A percentile compares a stretch with the other conserved stretches of the same genome.
Conservation (phyloP, 2,113 vertebrate species). For the Gobiocypris rarus region DNA sequence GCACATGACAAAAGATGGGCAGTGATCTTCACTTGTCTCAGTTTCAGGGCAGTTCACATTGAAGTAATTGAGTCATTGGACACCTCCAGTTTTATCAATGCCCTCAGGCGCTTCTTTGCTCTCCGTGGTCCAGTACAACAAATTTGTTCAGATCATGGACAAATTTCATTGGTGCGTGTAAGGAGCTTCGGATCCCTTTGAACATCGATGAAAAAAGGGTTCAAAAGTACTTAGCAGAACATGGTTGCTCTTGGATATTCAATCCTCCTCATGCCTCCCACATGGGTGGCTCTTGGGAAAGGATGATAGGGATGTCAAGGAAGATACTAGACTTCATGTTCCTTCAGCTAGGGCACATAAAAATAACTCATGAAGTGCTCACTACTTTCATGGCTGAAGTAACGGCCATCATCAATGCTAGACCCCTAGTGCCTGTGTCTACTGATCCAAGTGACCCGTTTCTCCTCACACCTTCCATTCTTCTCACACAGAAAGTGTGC, state of each 20-base stretch:
- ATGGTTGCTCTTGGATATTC: not conserved
- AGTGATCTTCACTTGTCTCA: not conserved
- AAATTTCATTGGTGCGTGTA: too few relatives aligned
- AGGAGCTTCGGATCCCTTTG: too few relatives aligned
- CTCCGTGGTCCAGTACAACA: not conserved
- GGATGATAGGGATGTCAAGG: not conserved
- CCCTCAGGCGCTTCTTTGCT: not conserved
- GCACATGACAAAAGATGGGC: not conserved
- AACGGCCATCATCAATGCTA: too few relatives aligned
- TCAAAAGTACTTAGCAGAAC: not conserved
- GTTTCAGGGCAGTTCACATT: not conserved
- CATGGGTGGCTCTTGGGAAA: not conserved
- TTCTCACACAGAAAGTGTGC: too few relatives aligned
- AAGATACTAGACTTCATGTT: not conserved
- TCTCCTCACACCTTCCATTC: too few relatives aligned
- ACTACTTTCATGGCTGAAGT: not conserved
- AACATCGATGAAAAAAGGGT: not conserved
- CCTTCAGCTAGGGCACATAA: not conserved
- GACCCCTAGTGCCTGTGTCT: too few relatives aligned
- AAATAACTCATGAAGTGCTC: not conserved
- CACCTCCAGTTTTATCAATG: too few relatives aligned
- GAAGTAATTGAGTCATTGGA: too few relatives aligned
- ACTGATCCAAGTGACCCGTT: not conserved
- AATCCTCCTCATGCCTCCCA: not conserved
- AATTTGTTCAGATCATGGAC: not conserved